These are phyloP conservation scores for Macrosteles quadrilineatus DNA, from an alignment of 1,140 invertebrate species.

Conservation along the genomic window DNA sequence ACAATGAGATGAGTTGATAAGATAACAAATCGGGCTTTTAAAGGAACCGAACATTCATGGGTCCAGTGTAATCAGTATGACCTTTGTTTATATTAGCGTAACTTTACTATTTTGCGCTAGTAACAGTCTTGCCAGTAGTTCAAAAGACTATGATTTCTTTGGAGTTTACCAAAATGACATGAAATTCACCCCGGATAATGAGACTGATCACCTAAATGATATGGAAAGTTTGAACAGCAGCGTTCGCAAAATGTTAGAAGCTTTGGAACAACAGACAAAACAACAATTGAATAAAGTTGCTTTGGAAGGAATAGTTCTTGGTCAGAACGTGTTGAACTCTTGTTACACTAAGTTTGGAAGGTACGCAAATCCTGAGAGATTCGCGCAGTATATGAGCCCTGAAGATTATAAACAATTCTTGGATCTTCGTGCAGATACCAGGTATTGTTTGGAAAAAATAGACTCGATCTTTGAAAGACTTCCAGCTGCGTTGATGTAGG, in stretches of 20 bases:
- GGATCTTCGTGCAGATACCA: background rate
- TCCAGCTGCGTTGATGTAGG: background rate
- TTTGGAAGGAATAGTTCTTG: background rate
- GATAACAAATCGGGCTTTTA: too few species aligned
- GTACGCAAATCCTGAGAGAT: background rate
- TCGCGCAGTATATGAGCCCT: background rate
- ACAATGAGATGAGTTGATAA: too few species aligned
- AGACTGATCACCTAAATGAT: background rate
- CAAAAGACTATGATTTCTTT: background rate
- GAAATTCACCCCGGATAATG: background rate
- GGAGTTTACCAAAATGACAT: background rate
- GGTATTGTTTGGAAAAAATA: conserved; percentile 11
- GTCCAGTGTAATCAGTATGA: too few species aligned
- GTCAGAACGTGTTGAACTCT: conserved; percentile 5
- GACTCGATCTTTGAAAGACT: background rate
- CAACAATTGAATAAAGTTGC: background rate
- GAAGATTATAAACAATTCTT: background rate
- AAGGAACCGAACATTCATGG: too few species aligned
- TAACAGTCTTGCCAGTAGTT: background rate
- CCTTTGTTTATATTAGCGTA: too few species aligned
- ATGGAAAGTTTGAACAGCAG: conserved; percentile 1
- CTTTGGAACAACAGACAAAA: background rate
- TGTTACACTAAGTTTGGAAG: background rate
- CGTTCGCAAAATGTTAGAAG: background rate
- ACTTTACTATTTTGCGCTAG: background rate